A percentile compares a stretch with the other conserved stretches of the same genome.
phyloP scores from a whole-genome alignment of 2,888 invertebrate genomes.

The Pterostichus niger region DNA sequence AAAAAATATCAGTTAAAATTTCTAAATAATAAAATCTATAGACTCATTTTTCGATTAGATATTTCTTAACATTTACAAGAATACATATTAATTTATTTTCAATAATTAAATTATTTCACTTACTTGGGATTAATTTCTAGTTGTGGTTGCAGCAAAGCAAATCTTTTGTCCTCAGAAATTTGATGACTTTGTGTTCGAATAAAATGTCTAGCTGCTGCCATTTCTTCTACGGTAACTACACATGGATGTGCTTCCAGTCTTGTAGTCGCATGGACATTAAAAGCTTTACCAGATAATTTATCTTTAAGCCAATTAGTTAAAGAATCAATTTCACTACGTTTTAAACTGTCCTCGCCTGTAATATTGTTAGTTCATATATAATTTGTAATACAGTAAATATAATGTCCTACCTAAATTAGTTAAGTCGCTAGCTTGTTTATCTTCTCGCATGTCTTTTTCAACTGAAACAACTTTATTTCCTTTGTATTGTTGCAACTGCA shows the following conservation, averaged over 20 bases:
- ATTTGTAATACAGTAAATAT: constrained; percentile 13
- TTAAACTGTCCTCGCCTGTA: constrained; percentile 84
- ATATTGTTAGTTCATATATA: not conserved
- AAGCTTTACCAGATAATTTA: constrained; percentile 88
- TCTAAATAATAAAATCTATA: no score
- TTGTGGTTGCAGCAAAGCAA: constrained; percentile 92
- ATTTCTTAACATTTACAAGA: no score
- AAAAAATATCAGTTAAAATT: no score
- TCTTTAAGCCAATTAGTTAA: constrained; percentile 89
- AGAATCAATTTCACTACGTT: constrained; percentile 87
- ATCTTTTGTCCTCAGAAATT: constrained; percentile 91
- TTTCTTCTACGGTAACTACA: constrained; percentile 96
- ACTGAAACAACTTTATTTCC: constrained; percentile 89
- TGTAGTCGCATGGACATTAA: constrained; percentile 90
- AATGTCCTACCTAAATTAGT: constrained; percentile 80
- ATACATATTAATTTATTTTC: no score
- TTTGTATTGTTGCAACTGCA: constrained; percentile 92
- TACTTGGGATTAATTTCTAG: constrained; percentile 96
- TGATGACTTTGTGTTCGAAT: constrained; percentile 92
- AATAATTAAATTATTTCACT: constrained; percentile 71
- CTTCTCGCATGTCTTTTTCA: constrained; percentile 94
- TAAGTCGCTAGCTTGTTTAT: constrained; percentile 80
- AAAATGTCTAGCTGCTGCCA: constrained; percentile 98
- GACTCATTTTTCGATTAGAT: no score
- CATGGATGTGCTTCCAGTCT: constrained; percentile 95